These are phyloP conservation scores for Desmophyllum pertusum DNA, from an alignment of 92 coral and sea anemone genomes.

Conservation along the genomic window DNA sequence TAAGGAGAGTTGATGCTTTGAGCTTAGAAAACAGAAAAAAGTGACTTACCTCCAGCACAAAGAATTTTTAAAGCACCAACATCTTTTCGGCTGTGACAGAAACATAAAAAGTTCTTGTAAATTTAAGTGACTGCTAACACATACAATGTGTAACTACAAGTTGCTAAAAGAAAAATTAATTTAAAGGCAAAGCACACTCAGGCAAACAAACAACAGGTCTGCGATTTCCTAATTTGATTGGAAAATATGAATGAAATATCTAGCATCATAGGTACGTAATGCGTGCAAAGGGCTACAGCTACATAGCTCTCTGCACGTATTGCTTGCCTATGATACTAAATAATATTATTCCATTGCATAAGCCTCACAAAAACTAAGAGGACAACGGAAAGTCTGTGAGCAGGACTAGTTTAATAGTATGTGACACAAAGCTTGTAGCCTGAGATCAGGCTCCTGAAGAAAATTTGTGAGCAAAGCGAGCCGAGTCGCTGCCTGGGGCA, in stretches of 20 bases:
- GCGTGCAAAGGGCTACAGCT: background rate
- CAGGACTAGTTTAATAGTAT: too few species aligned
- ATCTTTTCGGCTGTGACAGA: constrained; percentile 75
- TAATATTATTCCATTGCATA: too few species aligned
- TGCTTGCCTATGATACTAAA: too few species aligned
- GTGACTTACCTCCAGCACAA: constrained; percentile 84
- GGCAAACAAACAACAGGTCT: background rate
- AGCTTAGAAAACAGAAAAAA: background rate
- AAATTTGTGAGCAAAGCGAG: too few species aligned
- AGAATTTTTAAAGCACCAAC: constrained; percentile 86
- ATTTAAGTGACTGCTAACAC: background rate
- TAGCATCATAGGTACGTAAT: background rate
- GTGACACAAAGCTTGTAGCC: too few species aligned
- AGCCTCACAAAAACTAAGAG: background rate
- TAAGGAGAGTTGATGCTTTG: too few species aligned
- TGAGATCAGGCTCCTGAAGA: too few species aligned
- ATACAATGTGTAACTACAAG: background rate
- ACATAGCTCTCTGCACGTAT: background rate
- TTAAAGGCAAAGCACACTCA: background rate
- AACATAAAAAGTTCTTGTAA: background rate
- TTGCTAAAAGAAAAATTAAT: too few species aligned
- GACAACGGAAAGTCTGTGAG: too few species aligned
- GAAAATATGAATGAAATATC: background rate
- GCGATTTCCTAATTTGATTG: background rate
- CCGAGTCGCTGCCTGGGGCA: too few species aligned